A percentile compares a stretch with the other conserved stretches of the same genome.
Conservation (phyloP, 1,140 invertebrate species). For the Metopolophium dirhodum region DNA sequence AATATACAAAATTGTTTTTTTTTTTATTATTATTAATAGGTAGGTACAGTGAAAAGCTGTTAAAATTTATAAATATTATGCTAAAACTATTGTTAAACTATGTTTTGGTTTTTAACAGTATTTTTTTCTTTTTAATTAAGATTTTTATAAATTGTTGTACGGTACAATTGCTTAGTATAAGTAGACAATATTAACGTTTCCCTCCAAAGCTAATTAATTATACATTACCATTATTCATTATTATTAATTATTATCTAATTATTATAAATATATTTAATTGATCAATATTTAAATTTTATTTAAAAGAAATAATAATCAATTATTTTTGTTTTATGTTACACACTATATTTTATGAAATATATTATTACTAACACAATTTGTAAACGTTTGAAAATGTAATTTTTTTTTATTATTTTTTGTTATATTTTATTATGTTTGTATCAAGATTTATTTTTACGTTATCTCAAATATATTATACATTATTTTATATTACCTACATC, state of each 20-base stretch:
- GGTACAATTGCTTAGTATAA: neutral
- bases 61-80: neutral
- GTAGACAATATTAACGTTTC: neutral
- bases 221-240: constrained; percentile 29
- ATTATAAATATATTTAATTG: neutral
- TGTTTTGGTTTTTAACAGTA: constrained; percentile 33
- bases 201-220: constrained; percentile 24
- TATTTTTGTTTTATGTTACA: neutral
- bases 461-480: neutral
- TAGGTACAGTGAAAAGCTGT: neutral
- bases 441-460: neutral
- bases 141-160: neutral
- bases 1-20: neutral
- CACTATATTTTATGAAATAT: neutral
- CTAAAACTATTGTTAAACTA: constrained; percentile 7
- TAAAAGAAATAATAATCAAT: neutral
- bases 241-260: constrained; percentile 13
- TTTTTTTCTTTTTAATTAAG: constrained; percentile 23
- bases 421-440: neutral
- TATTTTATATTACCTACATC: neutral
- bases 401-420: neutral
- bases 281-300: neutral
- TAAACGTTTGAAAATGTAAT: neutral
- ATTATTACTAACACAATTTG: neutral
- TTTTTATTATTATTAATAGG: neutral